These are phyloP conservation scores for Drosophila bocqueti DNA, from an alignment of 1,140 invertebrate species.

Conservation along the genomic window DNA sequence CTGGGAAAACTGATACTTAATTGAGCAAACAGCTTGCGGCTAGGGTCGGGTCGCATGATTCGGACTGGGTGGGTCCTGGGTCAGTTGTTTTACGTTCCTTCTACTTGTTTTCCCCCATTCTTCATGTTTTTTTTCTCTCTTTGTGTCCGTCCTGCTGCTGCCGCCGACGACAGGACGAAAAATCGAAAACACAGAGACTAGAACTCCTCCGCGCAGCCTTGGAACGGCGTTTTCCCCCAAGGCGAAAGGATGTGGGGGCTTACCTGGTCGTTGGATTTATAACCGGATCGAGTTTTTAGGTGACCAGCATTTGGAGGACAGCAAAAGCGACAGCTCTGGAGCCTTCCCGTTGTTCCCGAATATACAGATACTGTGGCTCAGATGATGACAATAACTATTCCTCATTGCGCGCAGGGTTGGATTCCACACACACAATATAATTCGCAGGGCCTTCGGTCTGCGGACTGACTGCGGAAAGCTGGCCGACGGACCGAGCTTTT, in stretches of 20 bases:
- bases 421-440: constrained; percentile 23
- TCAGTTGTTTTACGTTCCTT: constrained; percentile 15
- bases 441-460: constrained; percentile 48
- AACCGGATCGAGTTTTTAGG: constrained; percentile 17
- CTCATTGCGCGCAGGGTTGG: constrained; percentile 25
- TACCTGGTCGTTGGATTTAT: constrained; percentile 31
- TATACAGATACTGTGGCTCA: constrained; percentile 12
- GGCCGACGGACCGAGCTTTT: constrained; percentile 58
- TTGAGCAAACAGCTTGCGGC: constrained; percentile 70
- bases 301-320: constrained; percentile 2
- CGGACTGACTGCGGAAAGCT: constrained; percentile 71
- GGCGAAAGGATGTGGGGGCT: constrained; percentile 24
- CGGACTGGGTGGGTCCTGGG: constrained; percentile 33
- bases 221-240: background rate
- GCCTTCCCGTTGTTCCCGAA: constrained; percentile 14
- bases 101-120: constrained; percentile 27
- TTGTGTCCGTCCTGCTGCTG: constrained; percentile 36
- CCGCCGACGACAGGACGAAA: constrained; percentile 62
- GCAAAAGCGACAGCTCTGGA: background rate
- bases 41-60: constrained; percentile 38
- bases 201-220: constrained; percentile 23
- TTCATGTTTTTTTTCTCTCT: constrained; percentile 24
- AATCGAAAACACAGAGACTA: constrained; percentile 72
- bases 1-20: constrained; percentile 74
- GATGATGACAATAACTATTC: constrained; percentile 26